A percentile compares a stretch with the other conserved stretches of the same genome.
These are phyloP conservation scores for Porites evermanni DNA, from an alignment of 92 coral and sea anemone species.

Conservation along the genomic window DNA sequence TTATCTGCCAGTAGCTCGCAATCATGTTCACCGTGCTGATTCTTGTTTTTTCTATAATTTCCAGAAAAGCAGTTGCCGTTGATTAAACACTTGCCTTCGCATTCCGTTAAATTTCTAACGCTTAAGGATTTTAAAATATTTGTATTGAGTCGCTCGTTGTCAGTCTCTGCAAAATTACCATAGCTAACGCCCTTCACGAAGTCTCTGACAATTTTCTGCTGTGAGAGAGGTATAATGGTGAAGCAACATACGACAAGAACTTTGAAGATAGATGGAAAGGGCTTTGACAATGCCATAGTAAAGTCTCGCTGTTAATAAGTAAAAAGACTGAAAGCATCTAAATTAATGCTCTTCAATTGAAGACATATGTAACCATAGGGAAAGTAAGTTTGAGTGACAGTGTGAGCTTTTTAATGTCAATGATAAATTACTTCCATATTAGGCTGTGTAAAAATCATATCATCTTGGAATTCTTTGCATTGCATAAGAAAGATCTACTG, in stretches of 20 bases:
- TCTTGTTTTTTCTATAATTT: neutral
- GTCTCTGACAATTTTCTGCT: constrained; percentile 13
- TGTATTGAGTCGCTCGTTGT: neutral
- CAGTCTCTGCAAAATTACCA: neutral
- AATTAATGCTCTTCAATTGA: too few relatives aligned
- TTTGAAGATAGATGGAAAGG: neutral
- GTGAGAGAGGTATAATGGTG: neutral
- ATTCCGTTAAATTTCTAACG: neutral
- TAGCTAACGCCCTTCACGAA: neutral
- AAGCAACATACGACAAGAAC: neutral
- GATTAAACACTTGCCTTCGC: neutral
- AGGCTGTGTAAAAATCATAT: too few relatives aligned
- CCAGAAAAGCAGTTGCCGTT: neutral
- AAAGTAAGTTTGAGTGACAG: too few relatives aligned
- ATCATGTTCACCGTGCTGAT: neutral
- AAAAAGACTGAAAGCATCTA: neutral
- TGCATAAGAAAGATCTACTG: too few relatives aligned
- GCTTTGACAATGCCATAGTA: neutral
- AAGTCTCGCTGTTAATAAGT: neutral
- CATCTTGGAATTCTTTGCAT: too few relatives aligned
- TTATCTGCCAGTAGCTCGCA: constrained; percentile 9
- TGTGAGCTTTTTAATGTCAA: too few relatives aligned
- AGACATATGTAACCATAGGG: too few relatives aligned
- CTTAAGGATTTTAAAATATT: neutral
- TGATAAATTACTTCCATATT: too few relatives aligned